phyloP scores from a whole-genome alignment of 2,888 invertebrate genomes.

The Trissolcus japonicus region DNA sequence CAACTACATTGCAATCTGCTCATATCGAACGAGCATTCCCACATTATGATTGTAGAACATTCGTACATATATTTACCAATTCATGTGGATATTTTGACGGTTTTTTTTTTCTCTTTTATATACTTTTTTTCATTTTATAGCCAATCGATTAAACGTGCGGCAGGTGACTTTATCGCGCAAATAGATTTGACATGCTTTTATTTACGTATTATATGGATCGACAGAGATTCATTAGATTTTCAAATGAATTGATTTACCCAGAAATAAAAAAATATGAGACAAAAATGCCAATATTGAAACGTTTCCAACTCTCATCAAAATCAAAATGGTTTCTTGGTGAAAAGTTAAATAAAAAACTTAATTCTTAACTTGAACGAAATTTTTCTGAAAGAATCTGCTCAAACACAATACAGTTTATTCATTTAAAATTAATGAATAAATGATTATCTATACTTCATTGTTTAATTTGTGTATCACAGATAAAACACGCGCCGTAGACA shows the following conservation, averaged over 20 bases:
- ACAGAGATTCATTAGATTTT: conserved; percentile 29
- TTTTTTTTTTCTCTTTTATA: conserved; percentile 17
- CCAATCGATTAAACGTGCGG: conserved; percentile 9
- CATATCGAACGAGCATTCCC: conserved; percentile 38
- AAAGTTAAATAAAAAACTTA: too few relatives aligned
- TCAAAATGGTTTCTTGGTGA: too few relatives aligned
- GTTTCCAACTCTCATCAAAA: background rate
- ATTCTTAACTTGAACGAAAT: too few relatives aligned
- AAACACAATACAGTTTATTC: background rate
- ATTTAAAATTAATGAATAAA: conserved; percentile 31
- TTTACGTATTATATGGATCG: conserved; percentile 19
- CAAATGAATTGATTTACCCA: background rate
- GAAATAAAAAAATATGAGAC: conserved; percentile 8
- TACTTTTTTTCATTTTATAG: background rate
- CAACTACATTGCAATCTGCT: conserved; percentile 33
- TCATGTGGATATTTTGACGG: conserved; percentile 24
- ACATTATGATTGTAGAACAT: conserved; percentile 42
- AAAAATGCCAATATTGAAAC: conserved; percentile 16
- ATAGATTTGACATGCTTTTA: conserved; percentile 25
- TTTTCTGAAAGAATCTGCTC: too few relatives aligned
- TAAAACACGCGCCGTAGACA: conserved; percentile 33
- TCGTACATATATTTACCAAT: conserved; percentile 30
- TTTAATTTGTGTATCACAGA: conserved; percentile 33
- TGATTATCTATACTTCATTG: conserved; percentile 29
- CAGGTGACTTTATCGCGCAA: conserved; percentile 13